Conservation (phyloP, 2,797 vertebrate genomes). For the Denticeps clupeoides region DNA sequence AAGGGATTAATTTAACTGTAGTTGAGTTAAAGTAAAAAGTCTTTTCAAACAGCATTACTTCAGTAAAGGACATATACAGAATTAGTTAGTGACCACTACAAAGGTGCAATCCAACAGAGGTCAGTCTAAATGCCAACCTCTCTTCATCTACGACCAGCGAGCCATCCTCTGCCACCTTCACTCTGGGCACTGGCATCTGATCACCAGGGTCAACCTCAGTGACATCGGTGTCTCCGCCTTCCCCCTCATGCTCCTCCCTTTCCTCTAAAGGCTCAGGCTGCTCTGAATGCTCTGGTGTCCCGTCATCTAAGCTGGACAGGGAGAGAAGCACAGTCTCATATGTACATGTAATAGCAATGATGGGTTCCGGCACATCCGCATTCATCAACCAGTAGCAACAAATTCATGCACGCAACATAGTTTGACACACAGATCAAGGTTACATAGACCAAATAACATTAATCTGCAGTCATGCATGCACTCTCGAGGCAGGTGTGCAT, state of each 20-base stretch:
- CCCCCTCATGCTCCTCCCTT: conserved; percentile 44
- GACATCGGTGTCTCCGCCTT: conserved; percentile 36
- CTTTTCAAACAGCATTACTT: no score
- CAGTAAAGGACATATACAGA: background rate
- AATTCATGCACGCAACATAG: no score
- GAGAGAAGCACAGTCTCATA: background rate
- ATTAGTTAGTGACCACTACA: background rate
- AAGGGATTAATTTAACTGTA: no score
- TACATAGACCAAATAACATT: no score
- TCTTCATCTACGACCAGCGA: conserved; percentile 94
- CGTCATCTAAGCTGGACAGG: conserved; percentile 22
- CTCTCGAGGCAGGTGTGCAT: no score
- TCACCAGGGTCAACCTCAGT: conserved; percentile 58
- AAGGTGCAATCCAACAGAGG: background rate
- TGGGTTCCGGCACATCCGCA: no score
- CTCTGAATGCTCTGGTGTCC: conserved; percentile 1
- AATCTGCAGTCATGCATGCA: no score
- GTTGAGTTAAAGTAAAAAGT: no score
- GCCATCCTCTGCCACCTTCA: conserved; percentile 96
- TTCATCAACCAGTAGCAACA: no score
- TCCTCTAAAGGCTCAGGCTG: conserved; percentile 19
- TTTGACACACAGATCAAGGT: no score
- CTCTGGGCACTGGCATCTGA: conserved; percentile 75
- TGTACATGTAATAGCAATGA: background rate
- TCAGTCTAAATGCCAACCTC: conserved; percentile 54